A percentile compares a stretch with the other conserved stretches of the same genome.
Evolutionary conservation across 2,888 invertebrate species (phyloP).

Genomic region (Tetragnatha montana): DNA sequence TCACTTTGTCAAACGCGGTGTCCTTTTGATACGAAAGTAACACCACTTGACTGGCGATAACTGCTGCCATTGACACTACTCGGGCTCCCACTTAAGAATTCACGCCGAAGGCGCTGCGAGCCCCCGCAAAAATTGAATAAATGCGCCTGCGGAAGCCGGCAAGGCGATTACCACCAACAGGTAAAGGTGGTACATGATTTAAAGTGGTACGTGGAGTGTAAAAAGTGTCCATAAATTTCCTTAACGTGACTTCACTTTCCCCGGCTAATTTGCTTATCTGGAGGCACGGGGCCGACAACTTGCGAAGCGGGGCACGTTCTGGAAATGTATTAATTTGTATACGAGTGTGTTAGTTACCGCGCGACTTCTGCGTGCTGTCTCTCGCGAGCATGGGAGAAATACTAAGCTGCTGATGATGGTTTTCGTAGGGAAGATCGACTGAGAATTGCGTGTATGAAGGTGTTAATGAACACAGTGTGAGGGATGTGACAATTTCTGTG

Average conservation of each 20-base stretch:
- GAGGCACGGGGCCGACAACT: not conserved
- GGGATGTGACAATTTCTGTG: too few relatives aligned
- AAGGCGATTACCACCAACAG: constrained; percentile 48
- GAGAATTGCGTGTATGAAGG: constrained; percentile 4
- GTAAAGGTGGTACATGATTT: constrained; percentile 47
- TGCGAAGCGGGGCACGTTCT: constrained; percentile 21
- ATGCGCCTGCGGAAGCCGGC: constrained; percentile 20
- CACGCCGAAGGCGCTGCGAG: not conserved
- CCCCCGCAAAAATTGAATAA: not conserved
- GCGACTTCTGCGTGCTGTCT: not conserved
- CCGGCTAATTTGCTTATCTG: constrained; percentile 41
- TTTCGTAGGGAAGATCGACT: constrained; percentile 4
- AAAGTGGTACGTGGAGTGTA: constrained; percentile 47
- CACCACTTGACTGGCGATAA: not conserved
- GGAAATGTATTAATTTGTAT: constrained; percentile 25
- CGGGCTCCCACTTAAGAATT: not conserved
- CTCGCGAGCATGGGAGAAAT: not conserved
- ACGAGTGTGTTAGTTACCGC: constrained; percentile 14
- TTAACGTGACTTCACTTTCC: constrained; percentile 25
- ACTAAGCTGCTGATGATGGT: constrained; percentile 3
- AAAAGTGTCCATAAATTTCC: constrained; percentile 46
- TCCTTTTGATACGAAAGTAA: not conserved
- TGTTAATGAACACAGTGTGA: not conserved
- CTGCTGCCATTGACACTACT: not conserved
- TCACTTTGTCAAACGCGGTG: not conserved